Conservation (phyloP, 2,113 vertebrate species). For the Paratilapia polleni region DNA sequence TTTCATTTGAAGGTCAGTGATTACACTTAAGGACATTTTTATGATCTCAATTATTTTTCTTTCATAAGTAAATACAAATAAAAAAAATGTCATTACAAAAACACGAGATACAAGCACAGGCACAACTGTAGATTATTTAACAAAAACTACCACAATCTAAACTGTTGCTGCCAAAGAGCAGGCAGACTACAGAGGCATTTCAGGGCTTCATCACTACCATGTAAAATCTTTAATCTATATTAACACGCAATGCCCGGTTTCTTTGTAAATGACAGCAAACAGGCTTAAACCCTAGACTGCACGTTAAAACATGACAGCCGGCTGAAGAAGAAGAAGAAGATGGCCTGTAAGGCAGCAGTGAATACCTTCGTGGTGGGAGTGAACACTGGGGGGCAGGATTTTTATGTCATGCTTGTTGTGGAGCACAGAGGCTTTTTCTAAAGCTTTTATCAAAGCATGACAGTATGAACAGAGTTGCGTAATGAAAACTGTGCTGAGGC, state of each 20-base stretch:
- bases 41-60: not conserved
- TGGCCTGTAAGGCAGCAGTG: slow-evolving; percentile 1
- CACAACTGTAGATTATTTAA: not conserved
- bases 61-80: not conserved
- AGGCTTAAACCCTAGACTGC: slow-evolving; percentile 17
- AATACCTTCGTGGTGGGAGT: slow-evolving; percentile 43
- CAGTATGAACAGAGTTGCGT: slow-evolving; percentile 4
- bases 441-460: slow-evolving; percentile 28
- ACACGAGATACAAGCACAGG: not conserved
- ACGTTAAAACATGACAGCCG: not conserved
- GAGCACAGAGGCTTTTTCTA: slow-evolving; percentile 32
- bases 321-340: slow-evolving; percentile 23
- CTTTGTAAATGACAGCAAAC: slow-evolving; percentile 22
- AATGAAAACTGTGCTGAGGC: not conserved
- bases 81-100: not conserved
- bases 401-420: slow-evolving; percentile 50
- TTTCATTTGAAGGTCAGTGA: not conserved
- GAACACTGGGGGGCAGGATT: slow-evolving; percentile 62
- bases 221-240: slow-evolving; percentile 34
- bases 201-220: not conserved
- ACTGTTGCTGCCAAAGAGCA: not conserved
- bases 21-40: not conserved
- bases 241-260: not conserved
- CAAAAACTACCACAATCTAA: not conserved
- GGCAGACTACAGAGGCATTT: not conserved